Evolutionary conservation across 2,113 vertebrate species (phyloP).

Genomic region (Pelecanus crispus): DNA sequence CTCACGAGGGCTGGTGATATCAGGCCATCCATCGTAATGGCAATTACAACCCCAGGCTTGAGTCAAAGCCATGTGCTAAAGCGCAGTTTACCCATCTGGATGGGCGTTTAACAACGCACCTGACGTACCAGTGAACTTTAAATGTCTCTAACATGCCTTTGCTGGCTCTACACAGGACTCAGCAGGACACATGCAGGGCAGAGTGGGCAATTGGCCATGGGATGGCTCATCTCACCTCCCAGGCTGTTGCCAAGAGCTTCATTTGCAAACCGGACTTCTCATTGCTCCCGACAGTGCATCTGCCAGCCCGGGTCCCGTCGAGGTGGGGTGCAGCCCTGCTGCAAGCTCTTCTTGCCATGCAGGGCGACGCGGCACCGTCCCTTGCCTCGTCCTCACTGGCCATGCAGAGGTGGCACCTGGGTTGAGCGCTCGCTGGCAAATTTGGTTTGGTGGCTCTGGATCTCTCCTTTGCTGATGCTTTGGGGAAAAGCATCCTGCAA

Average conservation of each 20-base stretch:
- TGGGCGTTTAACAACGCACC: rapidly evolving
- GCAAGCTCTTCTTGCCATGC: rapidly evolving
- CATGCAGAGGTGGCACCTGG: background rate
- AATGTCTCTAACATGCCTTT: background rate
- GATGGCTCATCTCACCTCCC: background rate
- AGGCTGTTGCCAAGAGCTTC: rapidly evolving
- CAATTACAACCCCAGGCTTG: background rate
- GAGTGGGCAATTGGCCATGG: background rate
- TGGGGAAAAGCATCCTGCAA: background rate
- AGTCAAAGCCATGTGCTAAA: background rate
- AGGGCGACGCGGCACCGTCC: rapidly evolving
- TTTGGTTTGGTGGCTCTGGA: background rate
- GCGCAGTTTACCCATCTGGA: rapidly evolving
- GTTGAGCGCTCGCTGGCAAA: background rate
- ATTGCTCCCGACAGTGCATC: rapidly evolving
- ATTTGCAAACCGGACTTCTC: background rate
- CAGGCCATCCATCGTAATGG: rapidly evolving
- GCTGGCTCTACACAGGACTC: background rate
- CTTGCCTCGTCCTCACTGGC: background rate
- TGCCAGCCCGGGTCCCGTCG: background rate
- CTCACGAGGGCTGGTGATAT: background rate
- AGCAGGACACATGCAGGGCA: background rate
- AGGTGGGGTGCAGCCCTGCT: background rate
- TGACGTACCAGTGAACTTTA: background rate
- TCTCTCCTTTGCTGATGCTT: background rate